A percentile compares a stretch with the other conserved stretches of the same genome.
phyloP scores from a whole-genome alignment of 2,797 vertebrate species.

The Hyperoplus lanceolatus region DNA sequence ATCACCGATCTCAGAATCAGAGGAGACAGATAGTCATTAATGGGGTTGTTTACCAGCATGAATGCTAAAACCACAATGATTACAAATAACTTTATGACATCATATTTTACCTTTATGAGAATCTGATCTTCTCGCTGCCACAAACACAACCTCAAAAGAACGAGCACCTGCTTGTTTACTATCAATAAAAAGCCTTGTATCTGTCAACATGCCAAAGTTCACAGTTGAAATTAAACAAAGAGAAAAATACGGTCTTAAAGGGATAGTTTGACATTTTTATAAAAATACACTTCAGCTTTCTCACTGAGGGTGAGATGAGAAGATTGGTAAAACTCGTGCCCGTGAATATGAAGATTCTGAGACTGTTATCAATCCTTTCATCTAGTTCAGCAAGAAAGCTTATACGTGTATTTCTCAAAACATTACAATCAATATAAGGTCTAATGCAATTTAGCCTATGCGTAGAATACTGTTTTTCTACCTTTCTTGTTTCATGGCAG shows the following conservation, averaged over 20 bases:
- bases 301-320: background rate
- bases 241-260: background rate
- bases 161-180: background rate
- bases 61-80: slow-evolving; percentile 21
- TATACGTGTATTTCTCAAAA: slow-evolving; percentile 3
- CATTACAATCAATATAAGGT: background rate
- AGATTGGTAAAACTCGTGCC: background rate
- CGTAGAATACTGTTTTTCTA: slow-evolving; percentile 1
- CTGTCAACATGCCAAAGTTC: slow-evolving; percentile 43
- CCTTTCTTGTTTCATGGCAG: background rate
- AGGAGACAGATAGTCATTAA: background rate
- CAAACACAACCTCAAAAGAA: slow-evolving; percentile 6
- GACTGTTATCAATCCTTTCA: background rate
- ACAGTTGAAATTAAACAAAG: slow-evolving; percentile 30
- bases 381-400: background rate
- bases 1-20: background rate
- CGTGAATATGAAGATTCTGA: background rate
- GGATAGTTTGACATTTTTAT: background rate
- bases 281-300: background rate
- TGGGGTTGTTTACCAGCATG: background rate
- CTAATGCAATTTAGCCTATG: background rate
- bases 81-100: slow-evolving; percentile 42
- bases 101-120: slow-evolving; percentile 24
- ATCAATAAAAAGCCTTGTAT: slow-evolving; percentile 4
- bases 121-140: slow-evolving; percentile 2